Evolutionary conservation across 2,113 vertebrate genomes (phyloP).

Genomic region (Ivindomyrus marchei): DNA sequence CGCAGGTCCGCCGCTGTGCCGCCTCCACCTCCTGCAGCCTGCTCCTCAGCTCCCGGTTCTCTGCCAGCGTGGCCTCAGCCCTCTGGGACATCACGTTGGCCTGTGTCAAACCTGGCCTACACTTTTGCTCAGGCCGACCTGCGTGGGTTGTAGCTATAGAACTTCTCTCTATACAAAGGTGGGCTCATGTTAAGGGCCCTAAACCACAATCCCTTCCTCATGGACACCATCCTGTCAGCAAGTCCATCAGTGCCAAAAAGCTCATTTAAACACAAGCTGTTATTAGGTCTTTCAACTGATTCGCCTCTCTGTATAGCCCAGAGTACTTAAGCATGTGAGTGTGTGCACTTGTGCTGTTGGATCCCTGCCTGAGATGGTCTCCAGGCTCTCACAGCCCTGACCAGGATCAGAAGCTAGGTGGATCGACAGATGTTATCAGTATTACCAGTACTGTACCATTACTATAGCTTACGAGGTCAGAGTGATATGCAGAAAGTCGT

Average conservation of each 20-base stretch:
- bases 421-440: neutral
- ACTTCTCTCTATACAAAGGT: neutral
- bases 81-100: slow-evolving; percentile 54
- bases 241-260: neutral
- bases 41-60: slow-evolving; percentile 68
- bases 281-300: neutral
- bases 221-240: neutral
- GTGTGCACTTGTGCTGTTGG: neutral
- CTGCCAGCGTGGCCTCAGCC: slow-evolving; percentile 65
- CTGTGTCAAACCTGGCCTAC: neutral
- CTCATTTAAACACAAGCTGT: neutral
- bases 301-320: neutral
- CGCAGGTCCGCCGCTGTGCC: slow-evolving; percentile 59
- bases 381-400: neutral
- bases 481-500: neutral
- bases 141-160: neutral
- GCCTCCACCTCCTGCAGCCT: slow-evolving; percentile 66
- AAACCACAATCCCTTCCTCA: neutral
- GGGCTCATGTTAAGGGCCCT: neutral
- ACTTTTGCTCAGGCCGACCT: neutral
- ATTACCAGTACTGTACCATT: neutral
- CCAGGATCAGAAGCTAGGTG: neutral
- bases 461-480: neutral
- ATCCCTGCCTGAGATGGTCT: neutral
- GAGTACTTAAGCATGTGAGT: neutral